Base-by-base conservation (phyloP, 2,797 vertebrate genomes). In the Hypotaenidia philippensis region DNA sequence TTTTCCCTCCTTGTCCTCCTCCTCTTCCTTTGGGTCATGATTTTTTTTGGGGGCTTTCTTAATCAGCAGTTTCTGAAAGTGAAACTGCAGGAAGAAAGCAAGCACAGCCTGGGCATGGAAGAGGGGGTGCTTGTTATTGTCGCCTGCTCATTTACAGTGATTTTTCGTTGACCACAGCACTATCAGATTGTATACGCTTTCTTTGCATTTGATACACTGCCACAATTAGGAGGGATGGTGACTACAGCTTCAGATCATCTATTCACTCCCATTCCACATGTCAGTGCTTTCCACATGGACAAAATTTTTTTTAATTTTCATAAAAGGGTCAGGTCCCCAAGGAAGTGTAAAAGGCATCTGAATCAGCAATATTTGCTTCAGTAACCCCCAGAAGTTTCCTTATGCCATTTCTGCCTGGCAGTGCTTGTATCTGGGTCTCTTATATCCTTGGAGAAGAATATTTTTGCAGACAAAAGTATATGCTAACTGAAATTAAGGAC, bases 61-160 rank as follows among this genome's bases (percentile, higher is more conserved):
- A 94, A 94, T 94, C 94, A 95, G 87, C 78, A 95, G 17, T 86
- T 94, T 88, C 65, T 87, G 57, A 95, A 96, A 86, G 40, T 0
- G 1, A 90, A 20, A 50, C 26, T 8, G 12, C 15, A 63, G 52
- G 66, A 86, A 66, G 64, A 92, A 38, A 65, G 16, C 10, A 44
- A 53, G 8, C 25, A 40, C 16, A 77, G 19, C 11, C 53, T 29
- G 26, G 34, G 56, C 65, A 80, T 52, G 25, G 61, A 11, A 32
- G 87, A 94, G 84, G 15, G 38, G 11, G n/a, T 38, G 52, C 12
- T 11, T 87, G 60, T 72, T 66, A 13, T 17, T 65, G 34, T 32
- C 69, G 17, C 14, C 4, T 41, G 36, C 23, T 68, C 15, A 10
- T 86, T 96, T 72, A 40, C 61, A 63, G 41, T 25, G 72, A 59